Evolutionary conservation across 1,140 invertebrate genomes (phyloP), one percentile per base, ranked within the genome.

Genomic region (Lethocerus indicus): DNA sequence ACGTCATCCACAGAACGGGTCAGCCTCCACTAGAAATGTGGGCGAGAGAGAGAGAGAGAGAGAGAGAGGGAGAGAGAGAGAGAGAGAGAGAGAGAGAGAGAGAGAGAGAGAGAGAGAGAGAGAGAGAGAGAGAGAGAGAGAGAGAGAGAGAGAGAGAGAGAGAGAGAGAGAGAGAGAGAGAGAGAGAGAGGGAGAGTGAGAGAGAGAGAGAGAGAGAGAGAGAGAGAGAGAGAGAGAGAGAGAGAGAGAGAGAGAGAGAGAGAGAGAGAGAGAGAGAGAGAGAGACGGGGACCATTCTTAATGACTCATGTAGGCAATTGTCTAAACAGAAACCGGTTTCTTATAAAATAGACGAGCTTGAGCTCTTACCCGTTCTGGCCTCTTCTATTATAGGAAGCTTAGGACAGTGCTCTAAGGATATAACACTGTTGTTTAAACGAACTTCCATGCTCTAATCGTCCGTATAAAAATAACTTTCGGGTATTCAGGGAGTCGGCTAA

Each of bases 51-150:
- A 40, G 37, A 40, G 37, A 40, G 37, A 40, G 37, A 51, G 49
- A 41, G 39, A 37, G 20, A 41, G 35, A 20, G 24, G 23, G 21
- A 24, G 14, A 21, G 37, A 36, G 48, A 16, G 28, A 45, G 41
- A 18, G 41, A 28, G 20, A 35, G 25, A 21, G 50, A 29, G 25
- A 28, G 24, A 47, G 44, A 36, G 50, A 35, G 32, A 26, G 28
- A 36, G 28, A 51, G 43, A 51, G 43, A 37, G 43, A 26, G 29
- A 47, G 50, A 36, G 50, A 36, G 50, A 51, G 43, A 36, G 29
- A 36, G 28, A 49, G 37, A 49, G 25, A 24, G 37, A 49, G 47
- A 39, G 32, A 39, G 32, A 39, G 16, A 49, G 37, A 49, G 24
- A 39, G 35, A 39, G 21, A 26, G 46, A 47, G 16, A 47, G 45